Percentiles rank a stretch among this genome's conserved stretches.
These are phyloP conservation scores for Pterophyllum scalare DNA, from an alignment of 2,113 vertebrate species.

Conservation along the genomic window DNA sequence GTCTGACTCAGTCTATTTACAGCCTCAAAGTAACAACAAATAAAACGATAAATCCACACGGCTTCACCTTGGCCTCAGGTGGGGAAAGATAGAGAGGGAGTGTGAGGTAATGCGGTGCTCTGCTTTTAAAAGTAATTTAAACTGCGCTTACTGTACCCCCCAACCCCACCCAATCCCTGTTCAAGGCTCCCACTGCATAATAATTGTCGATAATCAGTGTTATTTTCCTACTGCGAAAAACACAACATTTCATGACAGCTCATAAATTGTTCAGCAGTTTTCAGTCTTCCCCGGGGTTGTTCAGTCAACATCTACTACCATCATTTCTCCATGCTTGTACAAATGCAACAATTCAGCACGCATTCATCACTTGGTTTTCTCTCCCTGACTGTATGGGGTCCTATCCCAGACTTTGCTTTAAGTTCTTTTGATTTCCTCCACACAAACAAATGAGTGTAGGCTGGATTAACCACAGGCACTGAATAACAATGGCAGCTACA, in stretches of 20 bases:
- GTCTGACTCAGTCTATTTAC: constrained; percentile 26
- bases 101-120: background rate
- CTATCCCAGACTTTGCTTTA: background rate
- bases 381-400: constrained; percentile 17
- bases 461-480: constrained; percentile 15
- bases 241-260: constrained; percentile 51
- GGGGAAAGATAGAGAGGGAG: background rate
- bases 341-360: constrained; percentile 38
- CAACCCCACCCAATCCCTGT: background rate
- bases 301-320: constrained; percentile 57
- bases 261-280: constrained; percentile 60
- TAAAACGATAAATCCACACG: constrained; percentile 28
- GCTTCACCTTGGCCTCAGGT: constrained; percentile 36
- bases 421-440: constrained; percentile 8
- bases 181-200: constrained; percentile 32
- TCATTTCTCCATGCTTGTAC: constrained; percentile 34
- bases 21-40: constrained; percentile 25
- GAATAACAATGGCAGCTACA: constrained; percentile 1
- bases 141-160: background rate
- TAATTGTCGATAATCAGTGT: constrained; percentile 42
- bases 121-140: constrained; percentile 5
- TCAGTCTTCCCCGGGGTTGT: constrained; percentile 50
- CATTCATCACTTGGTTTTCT: constrained; percentile 39
- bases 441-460: constrained; percentile 9
- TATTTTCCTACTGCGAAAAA: constrained; percentile 51